Base-by-base conservation (phyloP, 2,797 vertebrate genomes). In the Lacerta agilis region DNA sequence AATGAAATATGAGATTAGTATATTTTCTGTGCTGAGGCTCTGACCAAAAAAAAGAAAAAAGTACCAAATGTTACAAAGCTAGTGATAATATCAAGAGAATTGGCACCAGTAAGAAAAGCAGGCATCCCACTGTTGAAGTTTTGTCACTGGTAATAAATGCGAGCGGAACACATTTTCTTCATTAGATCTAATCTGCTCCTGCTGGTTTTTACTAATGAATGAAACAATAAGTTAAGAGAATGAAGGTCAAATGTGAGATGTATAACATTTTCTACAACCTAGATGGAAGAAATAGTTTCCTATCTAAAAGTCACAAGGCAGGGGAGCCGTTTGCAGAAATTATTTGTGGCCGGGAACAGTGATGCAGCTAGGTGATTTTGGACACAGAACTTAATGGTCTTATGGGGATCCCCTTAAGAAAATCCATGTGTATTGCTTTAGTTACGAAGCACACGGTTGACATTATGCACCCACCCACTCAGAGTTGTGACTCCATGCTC, bases 81-180 rank as follows among this genome's bases (percentile, higher is more conserved):
- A 45, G 71, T 82, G 86, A 75, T 87, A 76, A 10, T 33, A 82
- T 87, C 86, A 66, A 7, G n/a, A 87, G 71, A 87, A 45, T 45
- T 82, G 86, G 71, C 55, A 75, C 55, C 13, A 66, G 4, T 76
- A 66, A 45, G 79, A 82, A 79, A 86, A 79, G 43, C 43, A 86
- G 79, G 76, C 71, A 86, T 45, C 49, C 55, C 23, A 27, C 27
- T 58, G 55, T 10, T 76, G 79, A 87, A 27, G 79, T 82, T 76
- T 87, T 66, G 79, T 87, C 79, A 87, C 71, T 82, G 69, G 41
- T 75, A 82, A 66, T 45, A 66, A 82, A 76, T 82, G 86, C 13
- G 45, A 82, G 82, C 71, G 61, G 67, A 75, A 45, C 55, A 81
- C 78, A 82, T 76, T 87, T 82, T 75, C 38, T 82, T 71, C 38